These are phyloP conservation scores for Hormiphora californensis DNA, from an alignment of 37 sponge, comb jelly and placozoan genomes.

Conservation along the genomic window DNA sequence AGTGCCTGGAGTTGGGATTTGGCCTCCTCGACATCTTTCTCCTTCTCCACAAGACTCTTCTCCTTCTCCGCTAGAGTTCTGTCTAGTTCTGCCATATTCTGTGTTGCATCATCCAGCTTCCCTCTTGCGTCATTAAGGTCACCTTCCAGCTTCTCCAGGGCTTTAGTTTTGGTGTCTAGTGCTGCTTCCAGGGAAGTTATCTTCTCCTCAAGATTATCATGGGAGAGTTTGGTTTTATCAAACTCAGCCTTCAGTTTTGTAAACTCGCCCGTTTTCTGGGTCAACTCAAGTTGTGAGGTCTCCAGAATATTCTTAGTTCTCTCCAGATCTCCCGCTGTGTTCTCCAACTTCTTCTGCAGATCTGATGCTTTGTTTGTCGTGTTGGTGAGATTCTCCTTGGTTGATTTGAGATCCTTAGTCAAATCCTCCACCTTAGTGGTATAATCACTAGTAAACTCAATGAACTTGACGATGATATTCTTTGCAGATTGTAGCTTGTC, in stretches of 20 bases:
- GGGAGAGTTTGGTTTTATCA: background rate
- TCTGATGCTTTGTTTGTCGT: slow-evolving; percentile 32
- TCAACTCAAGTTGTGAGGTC: slow-evolving; percentile 18
- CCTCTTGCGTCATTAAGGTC: background rate
- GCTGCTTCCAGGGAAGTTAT: background rate
- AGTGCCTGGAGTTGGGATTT: slow-evolving; percentile 23
- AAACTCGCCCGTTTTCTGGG: background rate
- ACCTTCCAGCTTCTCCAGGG: background rate
- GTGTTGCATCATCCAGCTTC: background rate
- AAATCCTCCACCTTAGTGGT: slow-evolving; percentile 35
- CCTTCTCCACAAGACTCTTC: background rate
- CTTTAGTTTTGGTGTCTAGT: background rate
- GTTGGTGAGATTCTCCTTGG: background rate
- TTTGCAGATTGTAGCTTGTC: slow-evolving; percentile 40
- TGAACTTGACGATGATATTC: slow-evolving; percentile 41
- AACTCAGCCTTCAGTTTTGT: slow-evolving; percentile 7
- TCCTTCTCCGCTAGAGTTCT: slow-evolving; percentile 42
- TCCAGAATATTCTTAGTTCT: slow-evolving; percentile 53
- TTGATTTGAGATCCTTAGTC: slow-evolving; percentile 25
- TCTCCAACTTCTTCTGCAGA: slow-evolving; percentile 16
- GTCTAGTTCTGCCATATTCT: slow-evolving; percentile 15
- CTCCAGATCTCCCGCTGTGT: background rate
- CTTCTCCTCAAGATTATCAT: background rate
- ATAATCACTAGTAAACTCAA: slow-evolving; percentile 38
- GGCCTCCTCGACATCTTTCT: slow-evolving; percentile 28